Percentiles rank a stretch among this genome's conserved stretches.
phyloP scores from a whole-genome alignment of 2,113 vertebrate genomes.

The Cariama cristata region DNA sequence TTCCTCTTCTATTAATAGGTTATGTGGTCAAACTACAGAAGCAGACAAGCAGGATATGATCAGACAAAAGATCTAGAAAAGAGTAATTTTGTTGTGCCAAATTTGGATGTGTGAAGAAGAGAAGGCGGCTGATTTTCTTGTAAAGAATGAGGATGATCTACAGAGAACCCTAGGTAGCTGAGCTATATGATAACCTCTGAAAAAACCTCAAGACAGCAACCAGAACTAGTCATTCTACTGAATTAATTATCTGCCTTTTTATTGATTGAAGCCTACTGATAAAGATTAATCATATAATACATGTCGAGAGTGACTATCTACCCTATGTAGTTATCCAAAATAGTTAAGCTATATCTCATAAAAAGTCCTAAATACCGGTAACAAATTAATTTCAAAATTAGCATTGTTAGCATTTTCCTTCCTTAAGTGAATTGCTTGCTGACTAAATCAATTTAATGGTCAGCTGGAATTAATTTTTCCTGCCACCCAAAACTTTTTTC shows the following conservation, averaged over 20 bases:
- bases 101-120: not conserved
- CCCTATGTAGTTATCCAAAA: not conserved
- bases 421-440: not conserved
- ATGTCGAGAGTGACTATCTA: not conserved
- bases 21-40: not conserved
- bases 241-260: not conserved
- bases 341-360: not conserved
- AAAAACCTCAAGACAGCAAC: not conserved
- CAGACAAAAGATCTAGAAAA: not conserved
- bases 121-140: not conserved
- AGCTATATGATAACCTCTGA: not conserved
- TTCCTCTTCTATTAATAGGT: not conserved
- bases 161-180: not conserved
- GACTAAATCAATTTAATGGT: not conserved
- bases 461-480: not conserved
- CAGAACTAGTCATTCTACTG: not conserved
- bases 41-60: not conserved
- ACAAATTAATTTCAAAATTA: not conserved
- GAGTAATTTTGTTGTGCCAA: not conserved
- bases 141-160: not conserved
- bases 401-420: not conserved
- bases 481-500: not conserved
- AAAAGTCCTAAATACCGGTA: not conserved
- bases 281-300: not conserved
- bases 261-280: not conserved